phyloP scores from a whole-genome alignment of 2,888 invertebrate species.

The Drosophila tripunctata region DNA sequence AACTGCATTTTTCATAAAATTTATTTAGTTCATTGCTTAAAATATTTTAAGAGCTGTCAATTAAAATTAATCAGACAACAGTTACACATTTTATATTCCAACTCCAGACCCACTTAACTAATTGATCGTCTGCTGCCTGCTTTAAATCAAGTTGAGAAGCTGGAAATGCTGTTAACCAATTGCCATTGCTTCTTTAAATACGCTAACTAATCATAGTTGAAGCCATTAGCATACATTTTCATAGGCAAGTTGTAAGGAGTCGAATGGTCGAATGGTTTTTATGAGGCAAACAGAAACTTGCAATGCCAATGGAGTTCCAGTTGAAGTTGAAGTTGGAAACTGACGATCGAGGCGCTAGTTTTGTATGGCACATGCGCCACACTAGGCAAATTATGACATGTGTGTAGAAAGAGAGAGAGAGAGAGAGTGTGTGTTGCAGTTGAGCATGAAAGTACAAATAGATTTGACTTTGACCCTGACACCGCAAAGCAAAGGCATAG shows the following conservation, averaged over 20 bases:
- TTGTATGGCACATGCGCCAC: constrained; percentile 26
- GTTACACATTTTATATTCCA: too few relatives aligned
- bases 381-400: neutral
- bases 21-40: too few relatives aligned
- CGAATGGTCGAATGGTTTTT: constrained; percentile 25
- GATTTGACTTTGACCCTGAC: constrained; percentile 76
- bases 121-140: neutral
- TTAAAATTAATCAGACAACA: too few relatives aligned
- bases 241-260: neutral
- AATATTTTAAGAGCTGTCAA: too few relatives aligned
- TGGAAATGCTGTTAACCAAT: neutral
- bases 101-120: too few relatives aligned
- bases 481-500: constrained; percentile 41
- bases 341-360: constrained; percentile 34
- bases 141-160: neutral
- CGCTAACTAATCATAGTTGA: neutral
- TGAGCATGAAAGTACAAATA: constrained; percentile 66
- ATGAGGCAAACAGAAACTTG: constrained; percentile 3
- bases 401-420: neutral
- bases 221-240: neutral
- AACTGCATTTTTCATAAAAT: too few relatives aligned
- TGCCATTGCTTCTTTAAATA: neutral
- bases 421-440: constrained; percentile 26
- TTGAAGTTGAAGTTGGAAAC: constrained; percentile 1
- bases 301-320: neutral